Evolutionary conservation across 2,113 vertebrate genomes (phyloP).

Genomic region (Synodontis membranacea): DNA sequence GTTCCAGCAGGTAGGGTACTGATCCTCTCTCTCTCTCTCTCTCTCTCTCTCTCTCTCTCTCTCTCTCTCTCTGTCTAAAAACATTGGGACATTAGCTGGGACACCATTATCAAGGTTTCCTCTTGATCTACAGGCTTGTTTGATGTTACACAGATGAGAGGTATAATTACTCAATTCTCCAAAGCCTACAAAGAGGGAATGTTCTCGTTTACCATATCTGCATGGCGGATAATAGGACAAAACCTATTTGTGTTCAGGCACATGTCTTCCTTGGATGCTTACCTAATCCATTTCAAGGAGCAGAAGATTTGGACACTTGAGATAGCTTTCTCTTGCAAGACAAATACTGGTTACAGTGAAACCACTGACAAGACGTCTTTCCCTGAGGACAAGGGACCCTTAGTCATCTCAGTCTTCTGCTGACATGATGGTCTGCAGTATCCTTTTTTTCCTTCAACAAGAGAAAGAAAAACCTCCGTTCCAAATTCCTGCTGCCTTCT

Average conservation of each 20-base stretch:
- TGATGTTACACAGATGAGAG: background rate
- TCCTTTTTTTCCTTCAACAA: background rate
- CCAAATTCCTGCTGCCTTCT: no score
- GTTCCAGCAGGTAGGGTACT: no score
- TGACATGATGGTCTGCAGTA: background rate
- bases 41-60: slow-evolving; percentile 24
- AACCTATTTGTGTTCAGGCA: background rate
- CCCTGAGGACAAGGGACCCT: background rate
- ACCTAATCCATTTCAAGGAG: slow-evolving; percentile 1
- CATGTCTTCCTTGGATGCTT: background rate
- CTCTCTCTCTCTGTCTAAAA: slow-evolving; percentile 12
- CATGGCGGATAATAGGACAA: background rate
- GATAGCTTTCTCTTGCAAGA: background rate
- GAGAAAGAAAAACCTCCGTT: background rate
- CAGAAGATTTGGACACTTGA: background rate
- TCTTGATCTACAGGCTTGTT: slow-evolving; percentile 12
- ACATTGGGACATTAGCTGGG: slow-evolving; percentile 1
- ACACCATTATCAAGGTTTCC: slow-evolving; percentile 2
- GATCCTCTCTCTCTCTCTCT: background rate
- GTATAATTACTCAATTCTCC: slow-evolving; percentile 23
- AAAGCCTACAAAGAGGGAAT: background rate
- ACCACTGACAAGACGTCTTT: background rate
- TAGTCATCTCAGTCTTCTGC: background rate
- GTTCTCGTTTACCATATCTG: background rate
- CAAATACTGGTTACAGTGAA: background rate